Evolutionary conservation across 2,797 vertebrate genomes (phyloP).

Genomic region (Tympanoctomys barrerae): DNA sequence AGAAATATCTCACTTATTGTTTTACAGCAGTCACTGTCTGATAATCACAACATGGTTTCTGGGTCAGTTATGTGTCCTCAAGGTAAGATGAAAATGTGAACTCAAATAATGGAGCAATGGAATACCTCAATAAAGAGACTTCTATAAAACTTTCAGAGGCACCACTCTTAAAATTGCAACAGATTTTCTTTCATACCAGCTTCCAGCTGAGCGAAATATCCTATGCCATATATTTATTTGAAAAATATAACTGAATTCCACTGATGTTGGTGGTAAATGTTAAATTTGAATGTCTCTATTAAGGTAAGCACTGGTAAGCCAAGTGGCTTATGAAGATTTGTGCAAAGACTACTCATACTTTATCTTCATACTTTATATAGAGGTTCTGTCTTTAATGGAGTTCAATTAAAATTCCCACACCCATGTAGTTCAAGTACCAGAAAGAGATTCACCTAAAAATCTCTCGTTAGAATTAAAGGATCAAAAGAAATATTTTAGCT

Average conservation of each 20-base stretch:
- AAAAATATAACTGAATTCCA: constrained; percentile 48
- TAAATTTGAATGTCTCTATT: constrained; percentile 59
- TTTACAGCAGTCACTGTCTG: constrained; percentile 71
- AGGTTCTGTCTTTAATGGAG: constrained; percentile 23
- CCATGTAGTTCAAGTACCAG: neutral
- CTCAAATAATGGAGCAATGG: constrained; percentile 58
- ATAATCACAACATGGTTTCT: constrained; percentile 74
- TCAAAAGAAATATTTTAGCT: constrained; percentile 63
- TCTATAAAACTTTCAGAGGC: constrained; percentile 60
- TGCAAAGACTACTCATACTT: constrained; percentile 32
- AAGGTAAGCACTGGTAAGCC: constrained; percentile 37
- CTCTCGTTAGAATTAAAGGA: constrained; percentile 66
- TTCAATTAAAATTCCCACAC: constrained; percentile 65
- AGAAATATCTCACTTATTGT: constrained; percentile 65
- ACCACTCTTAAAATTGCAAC: constrained; percentile 61
- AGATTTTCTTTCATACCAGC: constrained; percentile 51
- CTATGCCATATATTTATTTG: constrained; percentile 45
- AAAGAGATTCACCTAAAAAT: constrained; percentile 62
- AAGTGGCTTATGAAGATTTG: constrained; percentile 57
- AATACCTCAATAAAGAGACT: constrained; percentile 61
- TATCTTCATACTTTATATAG: constrained; percentile 8
- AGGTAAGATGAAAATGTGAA: constrained; percentile 74
- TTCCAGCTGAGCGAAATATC: constrained; percentile 49
- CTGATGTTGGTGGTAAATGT: constrained; percentile 36
- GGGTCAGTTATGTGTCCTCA: constrained; percentile 69